Evolutionary conservation across 1,140 invertebrate species (phyloP).

Genomic region (Drosophila subobscura): DNA sequence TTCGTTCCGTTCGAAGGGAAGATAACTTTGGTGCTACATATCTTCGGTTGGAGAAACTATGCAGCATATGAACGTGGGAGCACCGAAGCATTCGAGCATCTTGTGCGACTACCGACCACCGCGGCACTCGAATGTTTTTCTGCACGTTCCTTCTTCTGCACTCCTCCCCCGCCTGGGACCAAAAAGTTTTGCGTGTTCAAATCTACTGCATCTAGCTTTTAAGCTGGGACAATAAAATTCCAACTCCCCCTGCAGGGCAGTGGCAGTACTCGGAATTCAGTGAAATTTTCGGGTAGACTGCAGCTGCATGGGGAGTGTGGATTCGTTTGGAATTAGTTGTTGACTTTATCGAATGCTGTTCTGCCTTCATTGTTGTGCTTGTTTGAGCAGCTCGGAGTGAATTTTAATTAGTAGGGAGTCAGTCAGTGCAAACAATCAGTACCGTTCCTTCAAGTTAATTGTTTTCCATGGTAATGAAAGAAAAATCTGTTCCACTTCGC

Average conservation of each 20-base stretch:
- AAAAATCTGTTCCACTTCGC: too few species aligned
- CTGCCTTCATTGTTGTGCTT: slow-evolving; percentile 16
- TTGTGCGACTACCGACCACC: slow-evolving; percentile 2
- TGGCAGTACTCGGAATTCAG: slow-evolving; percentile 15
- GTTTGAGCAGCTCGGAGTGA: slow-evolving; percentile 37
- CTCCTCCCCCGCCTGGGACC: neutral
- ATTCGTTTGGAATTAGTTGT: slow-evolving; percentile 6
- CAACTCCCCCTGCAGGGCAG: slow-evolving; percentile 17
- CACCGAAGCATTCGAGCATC: neutral
- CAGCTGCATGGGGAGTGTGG: neutral
- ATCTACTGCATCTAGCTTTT: slow-evolving; percentile 26
- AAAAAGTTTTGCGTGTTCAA: slow-evolving; percentile 32
- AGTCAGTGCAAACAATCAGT: neutral
- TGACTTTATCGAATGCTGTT: slow-evolving; percentile 27
- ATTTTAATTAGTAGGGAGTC: slow-evolving; percentile 45
- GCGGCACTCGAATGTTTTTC: slow-evolving; percentile 12
- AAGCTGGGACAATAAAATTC: slow-evolving; percentile 59
- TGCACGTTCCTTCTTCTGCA: neutral
- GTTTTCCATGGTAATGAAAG: too few species aligned
- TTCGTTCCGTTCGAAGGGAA: too few species aligned
- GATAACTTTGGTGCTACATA: too few species aligned
- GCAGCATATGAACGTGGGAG: neutral
- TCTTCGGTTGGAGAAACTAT: neutral
- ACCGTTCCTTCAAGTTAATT: neutral
- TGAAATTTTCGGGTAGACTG: neutral